These are phyloP conservation scores for Ceuthmochares aereus DNA, from an alignment of 2,113 vertebrate species.

Conservation along the genomic window DNA sequence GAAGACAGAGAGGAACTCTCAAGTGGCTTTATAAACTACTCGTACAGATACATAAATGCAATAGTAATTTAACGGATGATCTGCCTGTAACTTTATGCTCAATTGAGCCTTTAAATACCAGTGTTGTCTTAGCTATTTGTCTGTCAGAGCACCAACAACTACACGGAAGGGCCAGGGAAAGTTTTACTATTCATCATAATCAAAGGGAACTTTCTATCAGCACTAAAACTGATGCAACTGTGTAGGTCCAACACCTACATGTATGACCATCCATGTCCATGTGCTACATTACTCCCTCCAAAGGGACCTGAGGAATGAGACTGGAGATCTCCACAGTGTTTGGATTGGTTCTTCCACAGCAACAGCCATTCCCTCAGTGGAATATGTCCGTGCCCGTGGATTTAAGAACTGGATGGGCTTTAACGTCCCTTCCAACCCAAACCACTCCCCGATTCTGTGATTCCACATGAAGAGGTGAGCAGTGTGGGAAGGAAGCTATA, in stretches of 20 bases:
- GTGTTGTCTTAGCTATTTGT: background rate
- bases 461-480: background rate
- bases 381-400: too few relatives aligned
- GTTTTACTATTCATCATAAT: background rate
- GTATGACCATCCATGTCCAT: fast-evolving
- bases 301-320: background rate
- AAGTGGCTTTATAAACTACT: background rate
- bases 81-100: background rate
- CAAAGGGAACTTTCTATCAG: background rate
- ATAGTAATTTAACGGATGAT: background rate
- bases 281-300: background rate
- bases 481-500: background rate
- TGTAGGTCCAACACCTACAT: fast-evolving
- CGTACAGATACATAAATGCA: background rate
- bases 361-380: background rate
- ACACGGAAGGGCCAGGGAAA: background rate
- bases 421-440: too few relatives aligned
- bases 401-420: too few relatives aligned
- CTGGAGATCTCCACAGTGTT: background rate
- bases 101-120: background rate
- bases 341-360: background rate
- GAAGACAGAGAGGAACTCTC: background rate
- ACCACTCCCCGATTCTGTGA: too few relatives aligned
- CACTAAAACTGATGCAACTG: background rate
- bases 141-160: background rate